Conservation (phyloP, 30 jellyfish, hydroid and myxozoan genomes). For the Turritopsis dohrnii region DNA sequence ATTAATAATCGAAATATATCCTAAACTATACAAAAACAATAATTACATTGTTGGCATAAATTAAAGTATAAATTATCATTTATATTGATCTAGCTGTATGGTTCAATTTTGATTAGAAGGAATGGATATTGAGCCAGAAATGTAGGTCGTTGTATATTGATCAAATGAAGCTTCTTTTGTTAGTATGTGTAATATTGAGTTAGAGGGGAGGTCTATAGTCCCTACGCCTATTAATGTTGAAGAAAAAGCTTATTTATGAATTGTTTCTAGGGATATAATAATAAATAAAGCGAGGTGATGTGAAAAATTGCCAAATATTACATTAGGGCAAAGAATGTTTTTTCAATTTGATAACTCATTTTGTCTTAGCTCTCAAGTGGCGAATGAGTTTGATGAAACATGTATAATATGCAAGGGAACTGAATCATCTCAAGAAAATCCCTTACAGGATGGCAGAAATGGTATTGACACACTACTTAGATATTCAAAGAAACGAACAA, state of each 20-base stretch:
- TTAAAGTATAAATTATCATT: too few relatives aligned
- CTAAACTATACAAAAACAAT: too few relatives aligned
- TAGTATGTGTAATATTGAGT: not conserved
- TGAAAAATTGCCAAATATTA: too few relatives aligned
- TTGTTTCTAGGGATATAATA: not conserved
- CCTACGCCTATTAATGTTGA: not conserved
- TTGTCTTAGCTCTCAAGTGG: not conserved
- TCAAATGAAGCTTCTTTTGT: not conserved
- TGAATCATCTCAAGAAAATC: not conserved
- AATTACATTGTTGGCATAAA: too few relatives aligned
- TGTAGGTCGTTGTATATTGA: not conserved
- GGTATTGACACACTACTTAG: not conserved
- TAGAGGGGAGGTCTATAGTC: not conserved
- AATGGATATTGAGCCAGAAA: not conserved
- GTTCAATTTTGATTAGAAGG: not conserved
- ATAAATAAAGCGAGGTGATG: not conserved
- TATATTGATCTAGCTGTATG: not conserved
- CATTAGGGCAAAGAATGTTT: conserved; percentile 1
- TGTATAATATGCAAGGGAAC: conserved; percentile 5
- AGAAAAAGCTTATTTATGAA: not conserved
- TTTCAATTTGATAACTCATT: not conserved
- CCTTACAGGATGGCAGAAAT: conserved; percentile 8
- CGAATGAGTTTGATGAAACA: not conserved
- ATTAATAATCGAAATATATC: too few relatives aligned
- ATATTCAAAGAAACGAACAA: not conserved